A percentile compares a stretch with the other conserved stretches of the same genome.
These are phyloP conservation scores for Mimachlamys varia DNA, from an alignment of 2,888 invertebrate genomes.

Conservation along the genomic window DNA sequence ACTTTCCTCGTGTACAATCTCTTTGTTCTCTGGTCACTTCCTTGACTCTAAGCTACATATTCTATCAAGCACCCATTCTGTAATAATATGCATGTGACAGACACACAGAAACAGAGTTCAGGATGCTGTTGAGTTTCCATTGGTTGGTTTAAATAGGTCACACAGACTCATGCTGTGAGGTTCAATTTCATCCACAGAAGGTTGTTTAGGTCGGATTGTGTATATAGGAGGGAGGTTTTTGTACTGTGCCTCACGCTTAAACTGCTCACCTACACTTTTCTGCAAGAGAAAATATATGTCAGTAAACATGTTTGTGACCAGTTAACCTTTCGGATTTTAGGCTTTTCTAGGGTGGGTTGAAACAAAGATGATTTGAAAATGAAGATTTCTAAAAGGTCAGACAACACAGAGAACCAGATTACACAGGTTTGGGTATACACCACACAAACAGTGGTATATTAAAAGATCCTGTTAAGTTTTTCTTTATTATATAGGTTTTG, in stretches of 20 bases:
- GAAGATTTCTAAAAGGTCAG: background rate
- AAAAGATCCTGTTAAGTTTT: no score
- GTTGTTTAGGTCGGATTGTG: constrained; percentile 51
- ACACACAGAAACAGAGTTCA: background rate
- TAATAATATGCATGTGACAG: background rate
- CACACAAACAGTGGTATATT: background rate
- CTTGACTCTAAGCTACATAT: background rate
- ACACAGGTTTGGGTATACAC: background rate
- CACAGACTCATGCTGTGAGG: constrained; percentile 71
- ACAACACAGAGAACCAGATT: background rate
- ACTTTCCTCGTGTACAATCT: background rate
- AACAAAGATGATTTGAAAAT: background rate
- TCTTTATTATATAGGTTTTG: no score
- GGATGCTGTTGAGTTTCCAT: constrained; percentile 33
- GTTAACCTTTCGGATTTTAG: background rate
- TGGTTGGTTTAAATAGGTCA: constrained; percentile 70
- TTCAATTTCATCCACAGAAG: constrained; percentile 60
- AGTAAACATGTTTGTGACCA: background rate
- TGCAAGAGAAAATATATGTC: constrained; percentile 59
- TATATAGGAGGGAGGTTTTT: constrained; percentile 88
- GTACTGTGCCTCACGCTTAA: constrained; percentile 93
- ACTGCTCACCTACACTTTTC: constrained; percentile 94
- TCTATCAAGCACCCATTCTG: background rate
- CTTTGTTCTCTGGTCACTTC: background rate
- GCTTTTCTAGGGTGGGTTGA: background rate